These are phyloP conservation scores for Nematopogon swammerdamellus DNA, from an alignment of 2,888 invertebrate genomes.

Conservation along the genomic window DNA sequence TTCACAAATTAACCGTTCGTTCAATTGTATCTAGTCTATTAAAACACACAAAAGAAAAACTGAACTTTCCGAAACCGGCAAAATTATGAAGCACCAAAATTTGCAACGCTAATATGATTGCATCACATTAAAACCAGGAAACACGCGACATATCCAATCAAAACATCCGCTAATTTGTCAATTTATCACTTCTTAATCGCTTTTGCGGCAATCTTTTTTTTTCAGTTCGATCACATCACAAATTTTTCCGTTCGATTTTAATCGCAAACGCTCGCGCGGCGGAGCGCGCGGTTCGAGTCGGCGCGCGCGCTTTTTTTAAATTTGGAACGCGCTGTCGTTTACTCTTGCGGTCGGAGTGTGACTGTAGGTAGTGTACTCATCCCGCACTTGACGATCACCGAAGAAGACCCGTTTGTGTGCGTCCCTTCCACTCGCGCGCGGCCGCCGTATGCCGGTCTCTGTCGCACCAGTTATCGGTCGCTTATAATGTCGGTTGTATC, in stretches of 20 bases:
- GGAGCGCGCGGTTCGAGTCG: conserved; percentile 36
- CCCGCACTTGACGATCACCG: conserved; percentile 53
- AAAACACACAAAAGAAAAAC: too few species aligned
- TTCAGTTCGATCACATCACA: not conserved
- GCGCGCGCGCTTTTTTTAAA: conserved; percentile 38
- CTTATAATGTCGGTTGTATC: conserved; percentile 26
- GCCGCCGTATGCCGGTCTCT: conserved; percentile 23
- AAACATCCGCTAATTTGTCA: not conserved
- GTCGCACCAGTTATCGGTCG: conserved; percentile 42
- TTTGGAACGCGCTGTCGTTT: conserved; percentile 16
- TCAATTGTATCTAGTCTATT: too few species aligned
- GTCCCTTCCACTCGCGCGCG: conserved; percentile 25
- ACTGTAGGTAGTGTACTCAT: conserved; percentile 48
- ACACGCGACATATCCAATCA: not conserved
- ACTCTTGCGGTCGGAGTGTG: conserved; percentile 52
- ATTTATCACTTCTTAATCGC: not conserved
- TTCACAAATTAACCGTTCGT: too few species aligned
- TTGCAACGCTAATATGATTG: not conserved
- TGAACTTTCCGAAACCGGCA: not conserved
- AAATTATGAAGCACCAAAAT: not conserved
- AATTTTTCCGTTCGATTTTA: not conserved
- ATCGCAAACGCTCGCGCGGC: conserved; percentile 18
- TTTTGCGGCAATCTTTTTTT: too few species aligned
- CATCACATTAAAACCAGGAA: not conserved
- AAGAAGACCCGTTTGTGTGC: conserved; percentile 39